phyloP scores from a whole-genome alignment of 2,888 invertebrate genomes.

The Fissipunctia ypsillon region DNA sequence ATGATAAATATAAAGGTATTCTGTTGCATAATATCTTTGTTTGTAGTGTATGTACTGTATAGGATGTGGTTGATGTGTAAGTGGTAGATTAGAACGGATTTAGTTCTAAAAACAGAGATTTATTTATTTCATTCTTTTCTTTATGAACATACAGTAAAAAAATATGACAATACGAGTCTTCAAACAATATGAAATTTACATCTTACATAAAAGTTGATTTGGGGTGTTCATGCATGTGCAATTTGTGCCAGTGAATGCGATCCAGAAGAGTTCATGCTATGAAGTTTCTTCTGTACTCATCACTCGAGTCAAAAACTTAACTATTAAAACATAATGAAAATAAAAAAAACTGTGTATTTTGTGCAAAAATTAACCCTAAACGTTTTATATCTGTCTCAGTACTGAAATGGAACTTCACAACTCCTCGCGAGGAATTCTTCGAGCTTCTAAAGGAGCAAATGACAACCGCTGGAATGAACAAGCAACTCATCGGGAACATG shows the following conservation, averaged over 20 bases:
- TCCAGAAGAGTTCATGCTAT: too few relatives aligned
- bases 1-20: conserved; percentile 5
- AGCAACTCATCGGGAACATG: conserved; percentile 96
- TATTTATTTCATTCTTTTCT: background rate
- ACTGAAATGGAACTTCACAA: conserved; percentile 98
- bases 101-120: background rate
- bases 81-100: background rate
- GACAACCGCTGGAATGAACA: conserved; percentile 96
- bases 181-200: background rate
- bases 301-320: too few relatives aligned
- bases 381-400: conserved; percentile 80
- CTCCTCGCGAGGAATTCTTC: conserved; percentile 98
- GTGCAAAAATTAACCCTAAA: background rate
- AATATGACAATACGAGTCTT: background rate
- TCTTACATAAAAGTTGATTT: background rate
- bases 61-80: background rate
- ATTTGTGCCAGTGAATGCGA: background rate
- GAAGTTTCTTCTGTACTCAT: too few relatives aligned
- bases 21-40: background rate
- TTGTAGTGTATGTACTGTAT: background rate
- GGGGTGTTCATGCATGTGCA: conserved; percentile 6
- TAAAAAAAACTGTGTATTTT: background rate
- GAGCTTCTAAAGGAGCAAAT: conserved; percentile 97
- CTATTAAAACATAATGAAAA: background rate
- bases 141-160: background rate